Evolutionary conservation across 2,888 invertebrate genomes (phyloP).

Genomic region (Melinaea menophilus): DNA sequence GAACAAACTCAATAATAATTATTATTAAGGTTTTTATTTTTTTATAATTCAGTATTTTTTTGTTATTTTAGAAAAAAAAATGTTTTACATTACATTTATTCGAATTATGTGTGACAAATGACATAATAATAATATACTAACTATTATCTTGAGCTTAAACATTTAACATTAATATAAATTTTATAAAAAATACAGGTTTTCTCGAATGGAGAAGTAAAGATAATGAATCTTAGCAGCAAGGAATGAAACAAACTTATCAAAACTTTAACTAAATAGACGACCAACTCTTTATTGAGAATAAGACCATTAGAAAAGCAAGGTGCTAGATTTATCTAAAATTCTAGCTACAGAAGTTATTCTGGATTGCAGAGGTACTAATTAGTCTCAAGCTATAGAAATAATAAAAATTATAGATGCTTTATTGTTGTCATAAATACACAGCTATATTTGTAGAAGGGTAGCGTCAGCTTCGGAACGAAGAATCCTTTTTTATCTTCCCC

Average conservation of each 20-base stretch:
- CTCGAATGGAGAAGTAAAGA: too few species aligned
- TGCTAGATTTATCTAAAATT: neutral
- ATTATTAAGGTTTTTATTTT: too few species aligned
- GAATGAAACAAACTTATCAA: too few species aligned
- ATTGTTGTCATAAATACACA: neutral
- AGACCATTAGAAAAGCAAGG: neutral
- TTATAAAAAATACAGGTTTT: too few species aligned
- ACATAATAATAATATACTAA: conserved; percentile 63
- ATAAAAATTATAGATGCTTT: neutral
- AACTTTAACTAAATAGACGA: too few species aligned
- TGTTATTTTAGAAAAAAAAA: conserved; percentile 9
- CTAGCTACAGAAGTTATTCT: neutral
- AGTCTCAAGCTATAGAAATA: neutral
- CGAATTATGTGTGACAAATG: conserved; percentile 70
- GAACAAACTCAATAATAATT: too few species aligned
- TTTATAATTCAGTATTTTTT: neutral
- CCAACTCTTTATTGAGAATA: too few species aligned
- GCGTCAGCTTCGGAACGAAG: neutral
- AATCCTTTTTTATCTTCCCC: neutral
- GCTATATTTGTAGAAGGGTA: neutral
- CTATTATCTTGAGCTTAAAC: conserved; percentile 61
- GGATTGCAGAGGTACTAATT: neutral
- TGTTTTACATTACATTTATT: conserved; percentile 63
- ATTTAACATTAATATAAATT: too few species aligned
- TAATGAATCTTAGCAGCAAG: too few species aligned